Conservation (phyloP, 2,888 invertebrate genomes). For the Argyresthia albistria region DNA sequence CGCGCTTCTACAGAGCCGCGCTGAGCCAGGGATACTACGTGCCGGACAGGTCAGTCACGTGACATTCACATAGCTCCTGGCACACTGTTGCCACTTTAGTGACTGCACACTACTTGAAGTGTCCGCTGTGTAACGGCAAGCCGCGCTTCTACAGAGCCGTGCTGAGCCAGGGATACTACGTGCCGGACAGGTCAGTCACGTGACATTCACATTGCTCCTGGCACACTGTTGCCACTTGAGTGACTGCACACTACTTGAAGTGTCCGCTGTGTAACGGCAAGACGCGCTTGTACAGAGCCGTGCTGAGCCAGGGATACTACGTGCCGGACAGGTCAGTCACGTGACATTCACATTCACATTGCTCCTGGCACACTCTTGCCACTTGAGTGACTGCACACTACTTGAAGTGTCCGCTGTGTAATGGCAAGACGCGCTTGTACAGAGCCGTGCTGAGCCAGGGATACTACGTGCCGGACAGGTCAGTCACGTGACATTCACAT, state of each 20-base stretch:
- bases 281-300: conserved; percentile 72
- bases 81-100: too few species aligned
- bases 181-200: conserved; percentile 85
- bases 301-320: conserved; percentile 79
- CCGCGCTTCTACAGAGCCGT: conserved; percentile 75
- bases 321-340: conserved; percentile 82
- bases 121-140: conserved; percentile 85
- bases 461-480: conserved; percentile 86
- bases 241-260: conserved; percentile 86
- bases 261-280: conserved; percentile 87
- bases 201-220: too few species aligned
- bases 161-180: conserved; percentile 79
- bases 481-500: too few species aligned
- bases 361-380: too few species aligned
- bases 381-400: too few species aligned
- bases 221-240: too few species aligned
- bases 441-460: conserved; percentile 76
- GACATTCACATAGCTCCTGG: too few species aligned
- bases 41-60: conserved; percentile 84
- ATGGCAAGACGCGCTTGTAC: conserved; percentile 77
- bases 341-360: too few species aligned
- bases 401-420: conserved; percentile 88
- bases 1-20: conserved; percentile 74
- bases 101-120: conserved; percentile 84
- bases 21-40: conserved; percentile 81